phyloP scores from a whole-genome alignment of 2,113 vertebrate genomes.

The Rissa tridactyla region DNA sequence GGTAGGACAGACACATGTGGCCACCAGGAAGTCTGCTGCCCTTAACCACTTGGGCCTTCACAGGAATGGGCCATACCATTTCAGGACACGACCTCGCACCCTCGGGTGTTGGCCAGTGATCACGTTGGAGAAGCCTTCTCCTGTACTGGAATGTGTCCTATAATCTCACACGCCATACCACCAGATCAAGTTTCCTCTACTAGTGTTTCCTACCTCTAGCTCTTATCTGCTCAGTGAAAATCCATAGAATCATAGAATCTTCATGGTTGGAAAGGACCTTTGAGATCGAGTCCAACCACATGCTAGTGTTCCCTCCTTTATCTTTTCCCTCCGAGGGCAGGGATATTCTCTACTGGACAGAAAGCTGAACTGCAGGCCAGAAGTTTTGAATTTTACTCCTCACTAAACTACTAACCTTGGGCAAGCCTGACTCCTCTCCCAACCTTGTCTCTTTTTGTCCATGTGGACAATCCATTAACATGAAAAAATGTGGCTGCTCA shows the following conservation, averaged over 20 bases:
- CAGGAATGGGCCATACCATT: accelerated
- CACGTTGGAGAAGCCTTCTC: not conserved
- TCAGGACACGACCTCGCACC: not conserved
- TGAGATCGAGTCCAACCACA: no score
- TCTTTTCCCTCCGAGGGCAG: not conserved
- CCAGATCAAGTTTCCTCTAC: not conserved
- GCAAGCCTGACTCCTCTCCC: not conserved
- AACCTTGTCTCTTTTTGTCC: not conserved
- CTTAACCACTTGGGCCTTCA: not conserved
- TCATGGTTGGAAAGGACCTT: no score
- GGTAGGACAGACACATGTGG: accelerated
- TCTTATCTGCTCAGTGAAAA: not conserved
- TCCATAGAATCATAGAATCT: not conserved
- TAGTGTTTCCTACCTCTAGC: not conserved
- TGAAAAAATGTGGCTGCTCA: not conserved
- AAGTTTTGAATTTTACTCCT: not conserved
- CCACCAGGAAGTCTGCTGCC: not conserved
- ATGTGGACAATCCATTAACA: not conserved
- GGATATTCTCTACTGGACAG: not conserved
- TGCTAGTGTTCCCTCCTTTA: not conserved
- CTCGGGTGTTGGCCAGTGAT: not conserved
- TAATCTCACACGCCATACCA: not conserved
- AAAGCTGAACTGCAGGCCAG: not conserved
- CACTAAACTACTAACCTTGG: not conserved
- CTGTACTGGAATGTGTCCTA: not conserved